Conservation (phyloP, 2,888 invertebrate species). For the Mythimna impura region DNA sequence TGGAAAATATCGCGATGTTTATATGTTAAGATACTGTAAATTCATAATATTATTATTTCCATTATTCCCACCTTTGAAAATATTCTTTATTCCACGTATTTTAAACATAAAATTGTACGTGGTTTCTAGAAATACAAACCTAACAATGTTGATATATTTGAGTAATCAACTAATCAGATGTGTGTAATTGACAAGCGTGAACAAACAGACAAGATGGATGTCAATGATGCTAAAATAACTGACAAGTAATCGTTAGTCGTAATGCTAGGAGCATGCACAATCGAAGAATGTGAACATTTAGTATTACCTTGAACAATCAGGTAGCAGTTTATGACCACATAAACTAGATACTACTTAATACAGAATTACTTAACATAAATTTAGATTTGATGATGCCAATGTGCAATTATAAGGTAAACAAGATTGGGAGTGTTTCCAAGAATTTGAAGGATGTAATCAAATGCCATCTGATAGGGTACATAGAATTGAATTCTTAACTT, state of each 20-base stretch:
- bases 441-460: conserved; percentile 15
- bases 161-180: conserved; percentile 17
- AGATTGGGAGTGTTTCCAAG: conserved; percentile 11
- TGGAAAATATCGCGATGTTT: conserved; percentile 16
- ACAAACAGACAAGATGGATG: conserved; percentile 31
- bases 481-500: conserved; percentile 12
- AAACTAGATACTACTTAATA: background rate
- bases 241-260: conserved; percentile 34
- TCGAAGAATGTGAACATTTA: conserved; percentile 32
- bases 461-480: conserved; percentile 21
- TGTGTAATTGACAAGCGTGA: conserved; percentile 17
- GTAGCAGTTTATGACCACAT: conserved; percentile 13
- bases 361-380: background rate
- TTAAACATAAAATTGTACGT: background rate
- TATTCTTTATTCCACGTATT: conserved; percentile 19
- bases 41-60: conserved; percentile 28
- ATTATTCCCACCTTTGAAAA: conserved; percentile 7
- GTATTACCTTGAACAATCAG: conserved; percentile 34
- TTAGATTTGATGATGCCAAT: background rate
- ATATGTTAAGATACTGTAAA: conserved; percentile 20
- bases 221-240: conserved; percentile 22
- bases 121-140: conserved; percentile 2
- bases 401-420: background rate
- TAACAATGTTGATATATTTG: background rate
- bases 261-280: conserved; percentile 29